Base-by-base conservation (phyloP, 2,888 invertebrate genomes). In the Stenolophus ochropezus region DNA sequence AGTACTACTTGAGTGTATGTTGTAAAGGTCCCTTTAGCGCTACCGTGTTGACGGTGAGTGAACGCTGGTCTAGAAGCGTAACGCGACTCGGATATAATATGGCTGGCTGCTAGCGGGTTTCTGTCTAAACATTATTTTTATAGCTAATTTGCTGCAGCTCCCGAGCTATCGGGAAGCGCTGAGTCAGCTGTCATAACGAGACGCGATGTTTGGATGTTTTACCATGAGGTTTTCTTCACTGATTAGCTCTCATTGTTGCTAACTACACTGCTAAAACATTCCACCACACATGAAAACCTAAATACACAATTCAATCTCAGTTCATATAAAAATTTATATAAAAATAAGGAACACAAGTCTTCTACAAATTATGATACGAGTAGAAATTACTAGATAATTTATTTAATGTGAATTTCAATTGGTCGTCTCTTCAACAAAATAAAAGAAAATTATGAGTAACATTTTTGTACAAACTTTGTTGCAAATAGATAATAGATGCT, bases 111-210 rank as follows among this genome's bases (percentile, higher is more conserved):
- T 73, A 20, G 49, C 18, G 47, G 16, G 73, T 73, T 73, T 73
- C 83, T 84, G 86, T 86, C 86, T 85, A 86, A 87, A 87, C 86
- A 86, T 85, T 86, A 85, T 85, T 85, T 84, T 86, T 85, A 85
- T 85, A 83, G 85, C 85, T 84, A 85, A 86, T 85, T 83, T 84
- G 56, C 27, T 49, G 2, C 73, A 20, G 49, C 49, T 73, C 14
- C 73, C 47, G 73, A 49, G 49, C 49, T 11, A 75, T 16, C 51
- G 18, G 23, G 25, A 53, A 75, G 1, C 83, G 87, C 86, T 85
- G 84, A 85, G 83, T 87, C 86, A 87, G 83, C 83, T 85, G 82
- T 84, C 84, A 83, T 87, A 86, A 87, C 85, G 87, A 86, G 85
- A 85, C 78, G 25, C 20, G 71, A 51, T 84, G 85, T 84, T 84